phyloP scores from a whole-genome alignment of 92 coral and sea anemone species.

The Desmophyllum pertusum region DNA sequence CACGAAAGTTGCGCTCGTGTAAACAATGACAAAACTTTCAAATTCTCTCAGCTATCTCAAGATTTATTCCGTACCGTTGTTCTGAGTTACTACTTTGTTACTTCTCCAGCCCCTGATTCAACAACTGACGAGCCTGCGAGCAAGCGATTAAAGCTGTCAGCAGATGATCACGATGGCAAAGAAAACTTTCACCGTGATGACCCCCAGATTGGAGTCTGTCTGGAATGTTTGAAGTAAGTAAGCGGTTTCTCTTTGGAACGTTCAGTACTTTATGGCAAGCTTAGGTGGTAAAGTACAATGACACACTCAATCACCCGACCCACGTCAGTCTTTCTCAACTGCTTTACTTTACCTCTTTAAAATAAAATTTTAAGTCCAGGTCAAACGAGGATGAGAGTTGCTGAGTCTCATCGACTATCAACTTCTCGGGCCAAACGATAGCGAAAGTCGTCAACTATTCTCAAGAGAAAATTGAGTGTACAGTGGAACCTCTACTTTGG shows the following conservation, averaged over 20 bases:
- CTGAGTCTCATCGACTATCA: too few relatives aligned
- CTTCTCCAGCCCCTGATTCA: slow-evolving; percentile 29
- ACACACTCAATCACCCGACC: neutral
- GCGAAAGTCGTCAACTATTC: too few relatives aligned
- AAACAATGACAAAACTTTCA: neutral
- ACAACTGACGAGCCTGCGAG: slow-evolving; percentile 15
- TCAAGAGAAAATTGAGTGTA: too few relatives aligned
- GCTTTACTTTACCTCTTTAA: too few relatives aligned
- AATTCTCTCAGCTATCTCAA: too few relatives aligned
- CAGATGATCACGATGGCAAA: slow-evolving; percentile 21
- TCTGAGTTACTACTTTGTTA: neutral
- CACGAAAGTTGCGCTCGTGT: too few relatives aligned
- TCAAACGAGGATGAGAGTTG: too few relatives aligned
- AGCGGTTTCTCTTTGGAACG: neutral
- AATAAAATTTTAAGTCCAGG: too few relatives aligned
- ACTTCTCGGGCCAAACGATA: too few relatives aligned
- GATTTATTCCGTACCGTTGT: neutral
- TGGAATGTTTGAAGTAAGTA: slow-evolving; percentile 76
- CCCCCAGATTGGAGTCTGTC: slow-evolving; percentile 95
- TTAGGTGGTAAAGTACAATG: neutral
- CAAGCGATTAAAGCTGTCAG: slow-evolving; percentile 36
- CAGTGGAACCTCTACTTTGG: too few relatives aligned
- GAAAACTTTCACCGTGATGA: slow-evolving; percentile 88
- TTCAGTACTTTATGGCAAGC: neutral
- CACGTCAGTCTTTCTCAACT: neutral